Evolutionary conservation across 2,888 invertebrate species (phyloP).

Genomic region (Eledona agricola): DNA sequence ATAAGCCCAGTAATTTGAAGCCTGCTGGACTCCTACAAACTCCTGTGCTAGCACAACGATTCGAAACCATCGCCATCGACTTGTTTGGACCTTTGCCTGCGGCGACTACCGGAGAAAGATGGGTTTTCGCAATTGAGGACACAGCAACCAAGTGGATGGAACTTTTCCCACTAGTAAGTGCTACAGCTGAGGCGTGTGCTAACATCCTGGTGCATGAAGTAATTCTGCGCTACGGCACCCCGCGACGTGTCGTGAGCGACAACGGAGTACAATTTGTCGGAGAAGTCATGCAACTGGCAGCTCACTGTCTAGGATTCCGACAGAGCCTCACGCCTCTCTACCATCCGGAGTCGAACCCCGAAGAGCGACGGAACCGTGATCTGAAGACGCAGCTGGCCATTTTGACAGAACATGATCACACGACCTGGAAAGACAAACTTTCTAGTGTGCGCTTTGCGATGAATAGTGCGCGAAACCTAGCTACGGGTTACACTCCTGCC

Average conservation of each 20-base stretch:
- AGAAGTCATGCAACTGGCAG: constrained; percentile 52
- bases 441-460: constrained; percentile 45
- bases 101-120: constrained; percentile 34
- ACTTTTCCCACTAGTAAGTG: constrained; percentile 40
- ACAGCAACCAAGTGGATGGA: constrained; percentile 47
- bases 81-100: constrained; percentile 48
- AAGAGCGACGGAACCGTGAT: constrained; percentile 3
- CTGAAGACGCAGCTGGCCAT: too few relatives aligned
- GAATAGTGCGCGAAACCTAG: constrained; percentile 39
- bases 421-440: constrained; percentile 41
- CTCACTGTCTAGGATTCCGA: constrained; percentile 46
- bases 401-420: constrained; percentile 31
- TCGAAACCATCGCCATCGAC: constrained; percentile 47
- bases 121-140: constrained; percentile 48
- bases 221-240: constrained; percentile 51
- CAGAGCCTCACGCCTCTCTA: constrained; percentile 44
- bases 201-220: constrained; percentile 49
- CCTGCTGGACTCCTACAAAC: constrained; percentile 49
- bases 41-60: constrained; percentile 41
- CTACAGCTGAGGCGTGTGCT: too few relatives aligned
- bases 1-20: constrained; percentile 44
- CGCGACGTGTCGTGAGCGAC: constrained; percentile 52
- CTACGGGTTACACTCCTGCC: constrained; percentile 41
- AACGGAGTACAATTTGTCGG: constrained; percentile 55
- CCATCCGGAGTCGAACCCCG: not conserved